Evolutionary conservation across 2,797 vertebrate species (phyloP).

Genomic region (Urophycis tenuis): DNA sequence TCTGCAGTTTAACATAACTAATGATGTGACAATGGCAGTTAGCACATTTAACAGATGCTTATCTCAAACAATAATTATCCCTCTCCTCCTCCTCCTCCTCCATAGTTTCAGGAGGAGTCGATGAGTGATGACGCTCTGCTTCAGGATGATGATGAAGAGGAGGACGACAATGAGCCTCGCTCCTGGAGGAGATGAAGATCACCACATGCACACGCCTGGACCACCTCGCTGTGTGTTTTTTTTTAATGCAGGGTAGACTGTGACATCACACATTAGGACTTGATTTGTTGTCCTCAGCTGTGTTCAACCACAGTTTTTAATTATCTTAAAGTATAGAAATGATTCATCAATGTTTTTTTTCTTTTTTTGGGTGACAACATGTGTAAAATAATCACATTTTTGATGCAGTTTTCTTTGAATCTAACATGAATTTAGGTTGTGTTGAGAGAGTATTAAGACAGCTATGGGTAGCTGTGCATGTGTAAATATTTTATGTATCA

Average conservation of each 20-base stretch:
- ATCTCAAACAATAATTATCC: constrained; percentile 2
- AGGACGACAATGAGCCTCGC: constrained; percentile 94
- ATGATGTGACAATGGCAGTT: too few species aligned
- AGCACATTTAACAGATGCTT: too few species aligned
- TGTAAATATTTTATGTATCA: constrained; percentile 99
- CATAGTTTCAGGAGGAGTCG: constrained; percentile 89
- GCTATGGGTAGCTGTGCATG: constrained; percentile 76
- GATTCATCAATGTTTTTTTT: constrained; percentile 18
- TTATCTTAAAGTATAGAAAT: not conserved
- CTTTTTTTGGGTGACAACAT: not conserved
- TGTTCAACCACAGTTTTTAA: not conserved
- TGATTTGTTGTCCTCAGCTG: not conserved
- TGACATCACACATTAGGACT: constrained; percentile 16
- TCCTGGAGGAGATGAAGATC: constrained; percentile 95
- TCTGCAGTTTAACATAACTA: too few species aligned
- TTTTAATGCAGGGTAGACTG: constrained; percentile 51
- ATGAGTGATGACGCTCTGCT: constrained; percentile 89
- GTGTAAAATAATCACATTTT: constrained; percentile 7
- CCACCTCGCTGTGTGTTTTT: constrained; percentile 45
- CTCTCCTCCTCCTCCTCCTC: constrained; percentile 23
- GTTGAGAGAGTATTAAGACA: constrained; percentile 74
- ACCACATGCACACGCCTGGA: constrained; percentile 7
- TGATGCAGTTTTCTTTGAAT: constrained; percentile 71
- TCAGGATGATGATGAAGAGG: constrained; percentile 97
- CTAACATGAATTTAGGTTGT: constrained; percentile 78